These are phyloP conservation scores for Drosophila nigritarsus DNA, from an alignment of 2,888 invertebrate genomes.

Conservation along the genomic window DNA sequence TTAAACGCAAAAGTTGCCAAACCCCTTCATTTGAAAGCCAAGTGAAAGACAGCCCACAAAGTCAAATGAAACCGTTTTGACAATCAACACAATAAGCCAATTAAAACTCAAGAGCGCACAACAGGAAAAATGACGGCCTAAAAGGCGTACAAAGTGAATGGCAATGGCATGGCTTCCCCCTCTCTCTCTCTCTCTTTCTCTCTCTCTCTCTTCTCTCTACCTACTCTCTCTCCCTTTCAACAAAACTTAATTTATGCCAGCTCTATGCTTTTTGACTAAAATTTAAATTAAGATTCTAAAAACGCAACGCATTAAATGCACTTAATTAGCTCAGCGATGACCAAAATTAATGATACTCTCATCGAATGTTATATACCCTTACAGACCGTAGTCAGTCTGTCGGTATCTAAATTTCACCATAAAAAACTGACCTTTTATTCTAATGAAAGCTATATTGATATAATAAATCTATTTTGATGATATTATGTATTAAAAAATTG, in stretches of 20 bases:
- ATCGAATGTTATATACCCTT: not conserved
- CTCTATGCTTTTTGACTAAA: slow-evolving; percentile 14
- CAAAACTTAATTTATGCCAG: slow-evolving; percentile 64
- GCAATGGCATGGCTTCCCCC: not conserved
- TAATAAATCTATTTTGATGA: not conserved
- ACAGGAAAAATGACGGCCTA: slow-evolving; percentile 27
- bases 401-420: not conserved
- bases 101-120: slow-evolving; percentile 66
- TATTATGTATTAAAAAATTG: not conserved
- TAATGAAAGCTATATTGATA: not conserved
- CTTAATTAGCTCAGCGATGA: slow-evolving; percentile 13
- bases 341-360: not conserved
- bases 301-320: slow-evolving; percentile 35
- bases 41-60: slow-evolving; percentile 25
- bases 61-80: slow-evolving; percentile 37
- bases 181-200: not conserved
- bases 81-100: slow-evolving; percentile 71
- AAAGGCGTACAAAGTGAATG: slow-evolving; percentile 32
- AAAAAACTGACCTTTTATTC: not conserved
- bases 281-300: slow-evolving; percentile 29
- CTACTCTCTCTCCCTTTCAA: slow-evolving; percentile 19
- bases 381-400: not conserved
- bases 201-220: not conserved
- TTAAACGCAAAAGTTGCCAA: slow-evolving; percentile 31
- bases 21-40: slow-evolving; percentile 32